These are phyloP conservation scores for Oplegnathus fasciatus DNA, from an alignment of 2,113 vertebrate species.

Conservation along the genomic window DNA sequence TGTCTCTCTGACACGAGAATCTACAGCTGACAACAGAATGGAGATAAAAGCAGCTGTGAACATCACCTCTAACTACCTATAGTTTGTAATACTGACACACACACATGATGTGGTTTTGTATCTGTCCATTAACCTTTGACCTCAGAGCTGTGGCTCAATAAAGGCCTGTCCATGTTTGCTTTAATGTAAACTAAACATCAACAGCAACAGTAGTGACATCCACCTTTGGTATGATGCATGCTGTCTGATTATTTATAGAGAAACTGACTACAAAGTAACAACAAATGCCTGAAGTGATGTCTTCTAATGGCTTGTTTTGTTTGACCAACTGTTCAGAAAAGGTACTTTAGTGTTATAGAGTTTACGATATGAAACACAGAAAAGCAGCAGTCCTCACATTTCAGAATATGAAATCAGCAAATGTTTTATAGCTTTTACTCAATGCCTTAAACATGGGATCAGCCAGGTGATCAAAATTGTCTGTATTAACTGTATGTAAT, in stretches of 20 bases:
- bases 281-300: neutral
- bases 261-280: neutral
- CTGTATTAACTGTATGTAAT: too few relatives aligned
- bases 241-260: neutral
- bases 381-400: too few relatives aligned
- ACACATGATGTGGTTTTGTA: neutral
- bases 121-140: constrained; percentile 30
- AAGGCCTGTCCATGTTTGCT: neutral
- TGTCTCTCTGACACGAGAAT: constrained; percentile 4
- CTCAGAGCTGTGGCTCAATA: neutral
- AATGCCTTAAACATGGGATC: too few relatives aligned
- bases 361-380: too few relatives aligned
- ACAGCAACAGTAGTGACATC: neutral
- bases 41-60: neutral
- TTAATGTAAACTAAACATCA: neutral
- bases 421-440: too few relatives aligned
- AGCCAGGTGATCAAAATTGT: too few relatives aligned
- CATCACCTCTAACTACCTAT: neutral
- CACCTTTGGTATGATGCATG: neutral
- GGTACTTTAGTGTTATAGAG: too few relatives aligned
- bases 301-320: too few relatives aligned
- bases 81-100: neutral
- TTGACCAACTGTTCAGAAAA: too few relatives aligned
- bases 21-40: neutral
- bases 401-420: neutral